Base-by-base conservation (phyloP, 2,113 vertebrate genomes). In the Lagopus muta region DNA sequence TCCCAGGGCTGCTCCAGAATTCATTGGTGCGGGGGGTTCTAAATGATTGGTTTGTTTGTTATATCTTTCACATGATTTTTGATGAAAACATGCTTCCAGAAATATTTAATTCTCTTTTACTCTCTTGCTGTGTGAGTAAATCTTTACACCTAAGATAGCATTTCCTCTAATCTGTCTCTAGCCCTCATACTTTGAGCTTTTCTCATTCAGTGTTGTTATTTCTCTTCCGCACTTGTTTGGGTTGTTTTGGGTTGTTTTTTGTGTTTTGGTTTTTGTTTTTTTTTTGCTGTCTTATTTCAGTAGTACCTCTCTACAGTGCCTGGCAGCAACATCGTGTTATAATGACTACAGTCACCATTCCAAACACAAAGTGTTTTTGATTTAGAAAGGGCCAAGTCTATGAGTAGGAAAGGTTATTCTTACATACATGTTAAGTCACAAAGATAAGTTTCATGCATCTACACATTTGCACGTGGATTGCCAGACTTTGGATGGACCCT, bases 81-180 rank as follows among this genome's bases (percentile, higher is more conserved):
- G 34, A 42, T 74, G 27, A 72, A 75, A 7, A 22, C 9, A 28
- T 15, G 82, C 93, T 86, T 45, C 57, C 60, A 75, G 9, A 17
- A 83, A 58, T 69, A 77, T 80, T 88, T 88, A 36, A 19, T 52
- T 3, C 22, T 70, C 19, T 88, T 83, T 78, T 78, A 57, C 21
- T 67, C n/a, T 27, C 11, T 6, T 94, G 20, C 47, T 82, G 70
- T 13, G 21, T 67, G 18, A 89, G 6, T 66, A 92, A 62, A 80
- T 22, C 8, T 60, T 90, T 38, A 19, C 14, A 74, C 47, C 21
- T 83, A 86, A 96, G 55, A 83, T 85, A 72, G n/a, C 0, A 77
- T 32, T 83, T 88, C 61, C 28, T 90, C 60, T 71, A 84, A 21
- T 58, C 38, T 82, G 76, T 91, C 80, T 94, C 27, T 73, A 91